Conservation (phyloP, 2,888 invertebrate genomes). For the Cinara cedri region DNA sequence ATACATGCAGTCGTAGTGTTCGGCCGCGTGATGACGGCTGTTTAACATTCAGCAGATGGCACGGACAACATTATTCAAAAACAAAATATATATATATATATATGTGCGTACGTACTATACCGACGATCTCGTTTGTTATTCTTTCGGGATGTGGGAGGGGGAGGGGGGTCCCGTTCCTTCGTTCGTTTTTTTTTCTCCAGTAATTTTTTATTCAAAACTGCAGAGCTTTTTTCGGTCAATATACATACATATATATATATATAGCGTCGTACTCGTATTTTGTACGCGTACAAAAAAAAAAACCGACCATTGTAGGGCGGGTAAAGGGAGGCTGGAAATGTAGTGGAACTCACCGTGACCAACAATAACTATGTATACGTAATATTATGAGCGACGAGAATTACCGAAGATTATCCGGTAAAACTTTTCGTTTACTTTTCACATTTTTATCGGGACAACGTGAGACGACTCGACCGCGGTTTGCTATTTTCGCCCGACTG, state of each 20-base stretch:
- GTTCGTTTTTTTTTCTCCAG: not conserved
- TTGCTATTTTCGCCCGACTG: no score
- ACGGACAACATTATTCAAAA: constrained; percentile 54
- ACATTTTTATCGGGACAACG: no score
- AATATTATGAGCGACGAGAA: constrained; percentile 5
- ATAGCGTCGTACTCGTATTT: not conserved
- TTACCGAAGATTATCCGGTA: constrained; percentile 24
- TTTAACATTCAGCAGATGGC: constrained; percentile 56
- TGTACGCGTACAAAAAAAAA: constrained; percentile 2
- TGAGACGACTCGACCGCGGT: no score
- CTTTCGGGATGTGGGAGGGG: not conserved
- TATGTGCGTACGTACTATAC: no score
- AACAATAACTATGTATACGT: not conserved
- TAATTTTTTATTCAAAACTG: constrained; percentile 35
- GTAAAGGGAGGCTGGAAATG: constrained; percentile 23
- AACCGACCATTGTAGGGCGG: not conserved
- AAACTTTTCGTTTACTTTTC: no score
- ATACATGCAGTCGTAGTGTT: constrained; percentile 6
- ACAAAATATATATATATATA: constrained; percentile 16
- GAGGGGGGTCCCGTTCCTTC: no score
- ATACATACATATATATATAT: no score
- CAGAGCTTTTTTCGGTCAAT: constrained; percentile 1
- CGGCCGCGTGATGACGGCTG: constrained; percentile 48
- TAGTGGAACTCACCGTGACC: constrained; percentile 29
- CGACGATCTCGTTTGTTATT: constrained; percentile 45